phyloP scores from a whole-genome alignment of 2,888 invertebrate genomes.

The Mesoligia furuncula region DNA sequence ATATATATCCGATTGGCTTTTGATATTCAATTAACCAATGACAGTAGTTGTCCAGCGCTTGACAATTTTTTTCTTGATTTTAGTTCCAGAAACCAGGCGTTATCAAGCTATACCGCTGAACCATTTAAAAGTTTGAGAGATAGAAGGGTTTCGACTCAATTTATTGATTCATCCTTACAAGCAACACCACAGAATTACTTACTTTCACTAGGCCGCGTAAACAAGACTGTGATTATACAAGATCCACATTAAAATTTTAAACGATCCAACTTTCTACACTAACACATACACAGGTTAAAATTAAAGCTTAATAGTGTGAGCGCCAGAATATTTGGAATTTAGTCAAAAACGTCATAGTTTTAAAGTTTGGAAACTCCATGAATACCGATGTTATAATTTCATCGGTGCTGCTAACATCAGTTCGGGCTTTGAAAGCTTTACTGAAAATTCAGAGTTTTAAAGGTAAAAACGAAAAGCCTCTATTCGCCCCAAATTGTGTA shows the following conservation, averaged over 20 bases:
- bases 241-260: slow-evolving; percentile 28
- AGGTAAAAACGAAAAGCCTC: slow-evolving; percentile 77
- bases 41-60: no score
- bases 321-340: slow-evolving; percentile 49
- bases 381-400: slow-evolving; percentile 72
- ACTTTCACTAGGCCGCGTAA: background rate
- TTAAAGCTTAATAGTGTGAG: slow-evolving; percentile 41
- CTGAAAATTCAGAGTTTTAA: slow-evolving; percentile 75
- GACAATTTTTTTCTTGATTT: no score
- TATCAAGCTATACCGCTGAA: background rate
- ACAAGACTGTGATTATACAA: slow-evolving; percentile 11
- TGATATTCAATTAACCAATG: no score
- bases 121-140: background rate
- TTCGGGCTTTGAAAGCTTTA: slow-evolving; percentile 71
- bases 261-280: slow-evolving; percentile 52
- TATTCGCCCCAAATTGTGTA: slow-evolving; percentile 77
- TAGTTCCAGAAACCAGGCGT: background rate
- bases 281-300: slow-evolving; percentile 54
- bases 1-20: no score
- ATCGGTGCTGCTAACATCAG: slow-evolving; percentile 68
- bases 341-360: slow-evolving; percentile 68
- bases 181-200: slow-evolving; percentile 4
- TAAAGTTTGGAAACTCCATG: slow-evolving; percentile 66
- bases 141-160: background rate
- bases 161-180: background rate